A percentile compares a stretch with the other conserved stretches of the same genome.
Evolutionary conservation across 2,113 vertebrate genomes (phyloP).

Genomic region (Bolborhynchus lineola): DNA sequence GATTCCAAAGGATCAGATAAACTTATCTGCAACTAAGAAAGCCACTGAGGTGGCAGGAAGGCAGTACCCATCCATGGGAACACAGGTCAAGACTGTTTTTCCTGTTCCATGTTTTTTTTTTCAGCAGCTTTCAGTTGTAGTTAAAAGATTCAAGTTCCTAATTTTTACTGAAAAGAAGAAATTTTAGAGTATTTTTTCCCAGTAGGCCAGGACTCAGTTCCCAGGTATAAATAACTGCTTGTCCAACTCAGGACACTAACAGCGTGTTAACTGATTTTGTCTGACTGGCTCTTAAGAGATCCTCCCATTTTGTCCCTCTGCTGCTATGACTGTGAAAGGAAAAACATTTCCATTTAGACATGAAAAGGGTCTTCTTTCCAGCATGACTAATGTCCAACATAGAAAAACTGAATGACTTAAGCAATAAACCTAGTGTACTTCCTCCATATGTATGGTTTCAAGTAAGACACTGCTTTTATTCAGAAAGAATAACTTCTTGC

Average conservation of each 20-base stretch:
- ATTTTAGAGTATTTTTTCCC: neutral
- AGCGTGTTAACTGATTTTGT: neutral
- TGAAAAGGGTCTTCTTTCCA: neutral
- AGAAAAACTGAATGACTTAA: neutral
- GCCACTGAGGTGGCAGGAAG: neutral
- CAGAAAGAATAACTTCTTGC: neutral
- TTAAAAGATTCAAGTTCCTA: neutral
- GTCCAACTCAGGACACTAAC: neutral
- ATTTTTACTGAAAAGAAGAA: neutral
- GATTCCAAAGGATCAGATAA: neutral
- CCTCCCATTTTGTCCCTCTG: neutral
- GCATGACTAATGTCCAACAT: neutral
- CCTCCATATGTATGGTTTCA: neutral
- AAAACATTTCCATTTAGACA: neutral
- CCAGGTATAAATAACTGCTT: neutral
- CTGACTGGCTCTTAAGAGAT: neutral
- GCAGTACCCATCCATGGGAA: neutral
- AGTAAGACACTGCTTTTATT: neutral
- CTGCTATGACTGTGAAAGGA: neutral
- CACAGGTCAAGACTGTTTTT: neutral
- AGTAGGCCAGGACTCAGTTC: neutral
- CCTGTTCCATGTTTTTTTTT: neutral
- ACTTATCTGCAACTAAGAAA: neutral
- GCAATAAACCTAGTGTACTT: neutral
- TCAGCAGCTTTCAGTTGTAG: neutral